Percentiles rank a stretch among this genome's conserved stretches.
These are phyloP conservation scores for Rhinella marina DNA, from an alignment of 2,797 vertebrate genomes.

Conservation along the genomic window DNA sequence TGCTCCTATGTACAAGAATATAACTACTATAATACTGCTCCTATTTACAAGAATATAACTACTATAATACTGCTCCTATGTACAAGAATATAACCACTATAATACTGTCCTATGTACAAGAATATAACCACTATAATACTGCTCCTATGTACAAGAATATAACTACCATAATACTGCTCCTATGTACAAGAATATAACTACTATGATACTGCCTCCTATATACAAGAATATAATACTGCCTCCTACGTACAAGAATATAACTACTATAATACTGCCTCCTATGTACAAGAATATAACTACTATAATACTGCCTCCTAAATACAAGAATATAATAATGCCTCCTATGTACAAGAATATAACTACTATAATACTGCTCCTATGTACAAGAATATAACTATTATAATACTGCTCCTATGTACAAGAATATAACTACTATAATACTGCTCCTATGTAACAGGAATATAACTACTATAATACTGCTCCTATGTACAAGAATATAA, in stretches of 20 bases:
- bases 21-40: too few relatives aligned
- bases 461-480: too few relatives aligned
- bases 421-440: too few relatives aligned
- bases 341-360: background rate
- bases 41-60: too few relatives aligned
- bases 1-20: too few relatives aligned
- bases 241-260: background rate
- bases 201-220: background rate
- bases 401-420: too few relatives aligned
- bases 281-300: background rate
- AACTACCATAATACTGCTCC: background rate
- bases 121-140: slow-evolving; percentile 4
- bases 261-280: background rate
- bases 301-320: background rate
- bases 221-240: background rate
- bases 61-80: too few relatives aligned
- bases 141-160: background rate
- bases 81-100: background rate
- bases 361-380: background rate
- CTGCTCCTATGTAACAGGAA: too few relatives aligned
- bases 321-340: background rate
- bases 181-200: background rate
- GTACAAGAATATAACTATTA: background rate
- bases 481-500: too few relatives aligned
- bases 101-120: background rate